phyloP scores from a whole-genome alignment of 53 echinoderm and acorn worm species.

The Stichopus horrens region DNA sequence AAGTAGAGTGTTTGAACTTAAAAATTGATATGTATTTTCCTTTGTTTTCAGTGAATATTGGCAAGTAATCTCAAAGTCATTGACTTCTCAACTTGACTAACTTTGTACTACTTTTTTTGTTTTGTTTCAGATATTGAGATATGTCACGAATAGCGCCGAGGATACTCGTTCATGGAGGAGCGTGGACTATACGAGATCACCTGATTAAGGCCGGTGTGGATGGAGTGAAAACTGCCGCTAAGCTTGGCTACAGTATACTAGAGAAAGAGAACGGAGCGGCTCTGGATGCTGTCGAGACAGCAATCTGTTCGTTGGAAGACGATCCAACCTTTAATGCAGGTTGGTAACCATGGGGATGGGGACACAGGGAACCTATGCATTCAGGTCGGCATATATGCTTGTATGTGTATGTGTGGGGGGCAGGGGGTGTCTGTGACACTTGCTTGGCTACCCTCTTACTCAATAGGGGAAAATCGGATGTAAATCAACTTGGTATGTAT shows the following conservation, averaged over 20 bases:
- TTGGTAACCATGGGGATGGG: slow-evolving; percentile 1
- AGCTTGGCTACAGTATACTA: slow-evolving; percentile 63
- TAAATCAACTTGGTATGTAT: too few species aligned
- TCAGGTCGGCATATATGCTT: slow-evolving; percentile 45
- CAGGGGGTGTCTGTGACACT: slow-evolving; percentile 38
- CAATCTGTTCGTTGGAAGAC: slow-evolving; percentile 80
- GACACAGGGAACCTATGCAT: slow-evolving; percentile 53
- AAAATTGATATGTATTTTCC: too few species aligned
- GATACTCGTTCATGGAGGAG: slow-evolving; percentile 82
- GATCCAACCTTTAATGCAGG: slow-evolving; percentile 94
- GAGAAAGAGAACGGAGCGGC: slow-evolving; percentile 56
- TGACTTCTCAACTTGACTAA: too few species aligned
- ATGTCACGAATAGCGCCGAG: slow-evolving; percentile 47
- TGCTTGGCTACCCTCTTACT: too few species aligned
- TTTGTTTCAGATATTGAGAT: not conserved
- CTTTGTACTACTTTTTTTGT: too few species aligned
- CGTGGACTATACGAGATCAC: slow-evolving; percentile 85
- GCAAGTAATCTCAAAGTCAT: too few species aligned
- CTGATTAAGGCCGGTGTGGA: slow-evolving; percentile 63
- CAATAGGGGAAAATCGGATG: too few species aligned
- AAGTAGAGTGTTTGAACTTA: too few species aligned
- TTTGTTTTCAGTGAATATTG: too few species aligned
- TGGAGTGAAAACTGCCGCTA: slow-evolving; percentile 73
- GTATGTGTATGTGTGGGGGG: too few species aligned
- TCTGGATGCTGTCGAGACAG: slow-evolving; percentile 84